Evolutionary conservation across 2,113 vertebrate genomes (phyloP), one percentile per base, ranked within the genome.

Genomic region (Nycticebus coucang): DNA sequence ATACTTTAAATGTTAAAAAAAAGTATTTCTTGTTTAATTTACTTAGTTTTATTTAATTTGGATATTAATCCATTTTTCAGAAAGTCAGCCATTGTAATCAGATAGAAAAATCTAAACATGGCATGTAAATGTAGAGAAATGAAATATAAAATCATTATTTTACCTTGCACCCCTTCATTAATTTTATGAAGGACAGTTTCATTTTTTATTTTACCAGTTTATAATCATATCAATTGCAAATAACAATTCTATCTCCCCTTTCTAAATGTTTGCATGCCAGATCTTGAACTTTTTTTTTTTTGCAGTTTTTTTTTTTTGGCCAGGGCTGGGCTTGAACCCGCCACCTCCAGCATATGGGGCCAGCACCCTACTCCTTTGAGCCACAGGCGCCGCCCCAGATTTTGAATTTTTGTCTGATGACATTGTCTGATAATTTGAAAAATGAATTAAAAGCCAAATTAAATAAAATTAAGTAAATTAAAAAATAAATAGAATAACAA

Each of bases 151-250:
- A 8, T 50, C 10, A 10, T 50, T 50, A 50, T 50, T 50, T 50
- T 62, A 26, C 24, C 60, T 62, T 62, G 60, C 9, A 11, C 9
- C 60, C 60, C 60, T 26, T 62, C 9, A 26, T 62, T 62, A 62
- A 62, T 62, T 62, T 62, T 62, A 62, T 26, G 60, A 62, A 62
- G 8, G 24, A 62, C 24, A 26, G 9, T 62, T 11, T 62, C 3
- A 26, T 28, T 89, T 68, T 95, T 60, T 82, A 26, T 95, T 93
- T 90, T 81, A 45, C 60, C 89, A 79, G 12, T 90, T 35, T 15
- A 45, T 55, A 90, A 30, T 92, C 21, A 37, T 19, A 33, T 24
- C 64, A 66, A 30, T 22, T 7, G 45, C 60, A 90, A 81, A 57
- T 64, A 85, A 74, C 66, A 26, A 90, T 93, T 69, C 86, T 62